These are phyloP conservation scores for Solenopsis invicta DNA, from an alignment of 1,140 invertebrate species.

Conservation along the genomic window DNA sequence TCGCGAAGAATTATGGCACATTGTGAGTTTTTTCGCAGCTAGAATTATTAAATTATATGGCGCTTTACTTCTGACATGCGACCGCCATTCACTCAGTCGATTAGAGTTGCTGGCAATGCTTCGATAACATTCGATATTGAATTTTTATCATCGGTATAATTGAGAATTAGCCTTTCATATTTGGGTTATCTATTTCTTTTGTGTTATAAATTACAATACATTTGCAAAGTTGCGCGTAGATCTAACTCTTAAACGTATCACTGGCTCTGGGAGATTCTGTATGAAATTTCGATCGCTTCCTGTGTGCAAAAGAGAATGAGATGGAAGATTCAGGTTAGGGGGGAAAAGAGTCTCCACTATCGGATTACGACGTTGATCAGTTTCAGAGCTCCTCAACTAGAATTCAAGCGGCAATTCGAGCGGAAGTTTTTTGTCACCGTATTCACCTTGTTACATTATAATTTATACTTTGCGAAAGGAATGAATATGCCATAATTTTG, in stretches of 20 bases:
- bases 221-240: background rate
- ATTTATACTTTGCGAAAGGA: too few relatives aligned
- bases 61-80: background rate
- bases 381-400: too few relatives aligned
- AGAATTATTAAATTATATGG: constrained; percentile 58
- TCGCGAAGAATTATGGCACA: constrained; percentile 59
- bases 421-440: too few relatives aligned
- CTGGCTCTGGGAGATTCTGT: too few relatives aligned
- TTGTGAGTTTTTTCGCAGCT: constrained; percentile 41
- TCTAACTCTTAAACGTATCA: background rate
- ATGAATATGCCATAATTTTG: too few relatives aligned
- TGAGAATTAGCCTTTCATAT: background rate
- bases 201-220: background rate
- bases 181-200: background rate
- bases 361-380: too few relatives aligned
- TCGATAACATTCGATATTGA: background rate
- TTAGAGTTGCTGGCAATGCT: background rate
- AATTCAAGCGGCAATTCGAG: too few relatives aligned
- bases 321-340: too few relatives aligned
- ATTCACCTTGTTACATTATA: too few relatives aligned
- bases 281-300: too few relatives aligned
- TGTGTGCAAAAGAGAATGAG: too few relatives aligned
- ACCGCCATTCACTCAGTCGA: background rate
- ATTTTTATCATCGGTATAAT: background rate
- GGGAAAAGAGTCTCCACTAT: too few relatives aligned